These are phyloP conservation scores for Neosilurus mollespiculum DNA, from an alignment of 2,797 vertebrate species.

Conservation along the genomic window DNA sequence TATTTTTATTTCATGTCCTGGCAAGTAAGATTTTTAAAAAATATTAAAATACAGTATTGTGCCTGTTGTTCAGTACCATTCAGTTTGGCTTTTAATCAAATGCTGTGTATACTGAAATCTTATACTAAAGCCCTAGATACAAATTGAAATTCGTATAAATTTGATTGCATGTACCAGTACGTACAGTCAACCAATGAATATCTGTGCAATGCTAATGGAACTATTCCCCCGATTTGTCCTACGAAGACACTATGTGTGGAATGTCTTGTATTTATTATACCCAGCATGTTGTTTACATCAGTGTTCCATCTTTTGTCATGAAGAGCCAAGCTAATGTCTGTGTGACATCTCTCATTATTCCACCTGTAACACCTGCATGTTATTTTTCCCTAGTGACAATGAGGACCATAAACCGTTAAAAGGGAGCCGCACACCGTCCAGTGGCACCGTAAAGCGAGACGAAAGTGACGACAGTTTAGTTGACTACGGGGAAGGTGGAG, in stretches of 20 bases:
- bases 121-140: background rate
- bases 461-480: conserved; percentile 98
- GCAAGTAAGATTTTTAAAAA: background rate
- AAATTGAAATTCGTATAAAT: conserved; percentile 3
- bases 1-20: conserved; percentile 14
- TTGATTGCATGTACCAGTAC: conserved; percentile 5
- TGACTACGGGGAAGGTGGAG: conserved; percentile 97
- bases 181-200: background rate
- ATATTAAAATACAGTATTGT: background rate
- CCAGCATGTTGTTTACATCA: conserved; percentile 45
- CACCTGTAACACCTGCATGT: conserved; percentile 79
- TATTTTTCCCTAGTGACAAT: conserved; percentile 87
- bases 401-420: conserved; percentile 98
- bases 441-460: conserved; percentile 95
- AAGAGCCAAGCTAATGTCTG: conserved; percentile 64
- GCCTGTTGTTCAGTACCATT: conserved; percentile 12
- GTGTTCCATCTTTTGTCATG: conserved; percentile 68
- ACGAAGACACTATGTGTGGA: conserved; percentile 10
- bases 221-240: conserved; percentile 10
- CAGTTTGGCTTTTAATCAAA: conserved; percentile 15
- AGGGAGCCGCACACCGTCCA: conserved; percentile 93
- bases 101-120: background rate
- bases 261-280: conserved; percentile 22
- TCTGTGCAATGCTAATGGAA: conserved; percentile 19
- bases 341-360: conserved; percentile 70